A percentile compares a stretch with the other conserved stretches of the same genome.
Evolutionary conservation across 2,888 invertebrate species (phyloP).

Genomic region (Halictus quadricinctus): DNA sequence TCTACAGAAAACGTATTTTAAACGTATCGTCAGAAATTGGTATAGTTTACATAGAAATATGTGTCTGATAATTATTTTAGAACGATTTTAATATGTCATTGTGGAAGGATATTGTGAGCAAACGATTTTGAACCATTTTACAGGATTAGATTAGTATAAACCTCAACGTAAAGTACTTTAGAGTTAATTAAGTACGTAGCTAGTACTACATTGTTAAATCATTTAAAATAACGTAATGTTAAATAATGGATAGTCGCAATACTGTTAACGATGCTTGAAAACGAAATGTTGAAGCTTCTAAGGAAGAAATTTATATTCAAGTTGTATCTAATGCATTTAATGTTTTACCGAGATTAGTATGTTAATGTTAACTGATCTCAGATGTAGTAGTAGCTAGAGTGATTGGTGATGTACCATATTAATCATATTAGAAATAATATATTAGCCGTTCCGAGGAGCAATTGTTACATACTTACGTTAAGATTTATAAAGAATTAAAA

Average conservation of each 20-base stretch:
- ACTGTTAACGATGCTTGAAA: conserved; percentile 24
- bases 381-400: background rate
- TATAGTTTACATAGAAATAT: too few species aligned
- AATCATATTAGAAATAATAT: conserved; percentile 6
- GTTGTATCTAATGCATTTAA: conserved; percentile 15
- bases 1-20: background rate
- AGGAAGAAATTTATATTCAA: conserved; percentile 9
- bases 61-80: background rate
- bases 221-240: background rate
- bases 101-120: background rate
- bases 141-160: background rate
- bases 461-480: background rate
- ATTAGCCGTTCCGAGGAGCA: background rate
- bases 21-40: background rate
- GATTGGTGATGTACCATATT: background rate
- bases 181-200: background rate
- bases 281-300: conserved; percentile 24
- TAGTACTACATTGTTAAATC: background rate
- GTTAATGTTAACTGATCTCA: conserved; percentile 24
- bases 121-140: background rate
- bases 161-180: background rate
- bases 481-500: conserved; percentile 15
- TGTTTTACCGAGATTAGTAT: conserved; percentile 12
- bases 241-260: conserved; percentile 4
- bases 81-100: background rate